A percentile compares a stretch with the other conserved stretches of the same genome.
phyloP scores from a whole-genome alignment of 1,140 invertebrate species.

The Lethrus apterus region DNA sequence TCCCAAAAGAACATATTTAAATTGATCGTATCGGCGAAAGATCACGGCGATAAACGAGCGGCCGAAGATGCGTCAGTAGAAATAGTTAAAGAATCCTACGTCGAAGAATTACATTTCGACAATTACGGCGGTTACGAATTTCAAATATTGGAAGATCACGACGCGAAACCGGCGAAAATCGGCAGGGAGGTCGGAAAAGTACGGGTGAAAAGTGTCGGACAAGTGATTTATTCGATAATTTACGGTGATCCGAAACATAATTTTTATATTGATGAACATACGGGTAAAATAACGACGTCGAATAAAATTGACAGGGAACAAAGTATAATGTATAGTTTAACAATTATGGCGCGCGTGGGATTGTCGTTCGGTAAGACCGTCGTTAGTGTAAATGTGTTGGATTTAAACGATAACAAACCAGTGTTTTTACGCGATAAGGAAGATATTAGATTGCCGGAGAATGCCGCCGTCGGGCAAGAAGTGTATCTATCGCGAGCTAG shows the following conservation, averaged over 20 bases:
- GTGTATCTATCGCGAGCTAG: slow-evolving; percentile 76
- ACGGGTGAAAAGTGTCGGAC: slow-evolving; percentile 48
- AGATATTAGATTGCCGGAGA: slow-evolving; percentile 71
- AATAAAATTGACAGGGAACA: slow-evolving; percentile 79
- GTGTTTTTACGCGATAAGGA: slow-evolving; percentile 69
- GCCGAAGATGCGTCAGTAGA: slow-evolving; percentile 71
- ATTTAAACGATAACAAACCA: slow-evolving; percentile 89
- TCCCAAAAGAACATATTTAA: slow-evolving; percentile 61
- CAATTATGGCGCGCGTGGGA: slow-evolving; percentile 62
- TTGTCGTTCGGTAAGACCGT: slow-evolving; percentile 61
- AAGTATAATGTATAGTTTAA: slow-evolving; percentile 66
- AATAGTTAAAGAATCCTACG: slow-evolving; percentile 63
- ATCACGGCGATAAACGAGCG: slow-evolving; percentile 65
- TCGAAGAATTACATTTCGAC: slow-evolving; percentile 66
- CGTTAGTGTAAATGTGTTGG: slow-evolving; percentile 77
- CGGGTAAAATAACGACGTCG: slow-evolving; percentile 71
- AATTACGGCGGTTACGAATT: slow-evolving; percentile 70
- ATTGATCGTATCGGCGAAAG: slow-evolving; percentile 67
- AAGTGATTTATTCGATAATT: slow-evolving; percentile 70
- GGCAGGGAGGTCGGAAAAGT: slow-evolving; percentile 71
- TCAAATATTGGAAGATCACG: slow-evolving; percentile 69
- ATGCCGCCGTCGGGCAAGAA: slow-evolving; percentile 87
- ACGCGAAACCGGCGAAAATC: slow-evolving; percentile 48
- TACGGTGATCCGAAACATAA: slow-evolving; percentile 71
- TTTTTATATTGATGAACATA: slow-evolving; percentile 72